phyloP scores from a whole-genome alignment of 2,113 vertebrate genomes.

The Zosterops japonicus region DNA sequence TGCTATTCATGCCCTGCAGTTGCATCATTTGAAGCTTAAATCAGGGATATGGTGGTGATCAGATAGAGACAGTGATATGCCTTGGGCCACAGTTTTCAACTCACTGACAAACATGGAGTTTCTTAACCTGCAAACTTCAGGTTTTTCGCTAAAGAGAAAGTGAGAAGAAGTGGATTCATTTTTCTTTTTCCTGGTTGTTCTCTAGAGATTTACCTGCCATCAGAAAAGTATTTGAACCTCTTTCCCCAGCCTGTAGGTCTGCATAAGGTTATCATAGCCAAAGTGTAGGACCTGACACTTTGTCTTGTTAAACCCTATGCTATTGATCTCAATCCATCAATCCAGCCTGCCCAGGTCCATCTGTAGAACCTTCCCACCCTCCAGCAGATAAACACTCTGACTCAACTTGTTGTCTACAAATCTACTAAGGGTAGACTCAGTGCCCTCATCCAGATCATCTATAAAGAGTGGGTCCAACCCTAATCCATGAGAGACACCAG shows the following conservation, averaged over 20 bases:
- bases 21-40: constrained; percentile 9
- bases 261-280: neutral
- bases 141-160: neutral
- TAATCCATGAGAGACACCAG: neutral
- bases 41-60: neutral
- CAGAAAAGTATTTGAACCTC: neutral
- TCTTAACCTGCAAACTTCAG: neutral
- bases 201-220: neutral
- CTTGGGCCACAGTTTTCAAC: neutral
- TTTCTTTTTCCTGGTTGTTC: neutral
- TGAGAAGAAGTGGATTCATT: neutral
- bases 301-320: neutral
- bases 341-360: neutral
- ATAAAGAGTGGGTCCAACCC: neutral
- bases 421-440: neutral
- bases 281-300: neutral
- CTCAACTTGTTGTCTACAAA: neutral
- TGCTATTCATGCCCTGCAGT: constrained; percentile 10
- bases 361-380: neutral
- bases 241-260: neutral
- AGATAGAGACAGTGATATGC: neutral
- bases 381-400: neutral
- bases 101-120: neutral
- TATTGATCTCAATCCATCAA: neutral
- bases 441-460: neutral